A percentile compares a stretch with the other conserved stretches of the same genome.
Evolutionary conservation across 64 coral and sea anemone genomes (phyloP).

Genomic region (Pocillopora damicornis): DNA sequence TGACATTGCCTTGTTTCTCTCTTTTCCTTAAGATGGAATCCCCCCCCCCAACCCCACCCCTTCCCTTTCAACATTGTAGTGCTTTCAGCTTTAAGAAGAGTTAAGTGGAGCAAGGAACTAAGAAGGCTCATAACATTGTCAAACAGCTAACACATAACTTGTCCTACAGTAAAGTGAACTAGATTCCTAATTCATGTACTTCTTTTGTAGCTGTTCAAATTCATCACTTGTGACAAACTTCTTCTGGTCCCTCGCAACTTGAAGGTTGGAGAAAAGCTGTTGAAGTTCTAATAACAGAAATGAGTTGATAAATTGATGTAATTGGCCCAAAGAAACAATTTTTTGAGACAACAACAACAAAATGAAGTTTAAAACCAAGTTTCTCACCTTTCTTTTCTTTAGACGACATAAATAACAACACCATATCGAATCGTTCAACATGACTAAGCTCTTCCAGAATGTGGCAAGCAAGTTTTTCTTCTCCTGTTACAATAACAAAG

Average conservation of each 20-base stretch:
- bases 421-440: conserved; percentile 80
- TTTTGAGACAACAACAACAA: not conserved
- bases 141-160: not conserved
- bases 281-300: conserved; percentile 54
- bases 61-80: too few relatives aligned
- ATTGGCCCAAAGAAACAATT: not conserved
- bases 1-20: too few relatives aligned
- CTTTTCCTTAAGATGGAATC: too few relatives aligned
- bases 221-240: conserved; percentile 43
- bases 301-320: not conserved
- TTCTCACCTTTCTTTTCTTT: conserved; percentile 48
- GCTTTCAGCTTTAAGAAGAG: too few relatives aligned
- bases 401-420: conserved; percentile 56
- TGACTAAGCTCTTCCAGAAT: conserved; percentile 63
- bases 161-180: not conserved
- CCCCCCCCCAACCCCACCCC: too few relatives aligned
- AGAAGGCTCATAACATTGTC: too few relatives aligned
- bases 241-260: conserved; percentile 16
- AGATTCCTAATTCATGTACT: conserved; percentile 38
- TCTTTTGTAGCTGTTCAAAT: conserved; percentile 52
- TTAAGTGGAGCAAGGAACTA: too few relatives aligned
- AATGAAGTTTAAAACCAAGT: not conserved
- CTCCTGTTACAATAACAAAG: conserved; percentile 32
- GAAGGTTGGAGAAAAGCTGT: conserved; percentile 61
- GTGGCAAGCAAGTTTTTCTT: conserved; percentile 57